Base-by-base conservation (phyloP, 2,113 vertebrate genomes). In the Semicossyphus pulcher region DNA sequence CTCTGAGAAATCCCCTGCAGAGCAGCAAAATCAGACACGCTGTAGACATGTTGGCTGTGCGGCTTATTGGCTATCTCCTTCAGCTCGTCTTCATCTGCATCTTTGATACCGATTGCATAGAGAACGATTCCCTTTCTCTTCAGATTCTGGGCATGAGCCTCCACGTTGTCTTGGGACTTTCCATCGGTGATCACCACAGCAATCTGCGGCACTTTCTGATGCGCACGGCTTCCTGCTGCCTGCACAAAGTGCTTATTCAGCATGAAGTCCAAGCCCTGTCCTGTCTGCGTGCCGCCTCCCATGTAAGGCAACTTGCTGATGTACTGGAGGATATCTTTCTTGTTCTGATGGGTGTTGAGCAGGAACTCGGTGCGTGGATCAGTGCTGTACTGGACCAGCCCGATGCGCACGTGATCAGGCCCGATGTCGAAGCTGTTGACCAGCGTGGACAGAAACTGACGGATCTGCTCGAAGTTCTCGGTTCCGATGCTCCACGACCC, bases 341-440 rank as follows among this genome's bases (percentile, higher is more conserved):
- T 92, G 77, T 87, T 91, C 72, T 79, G 70, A 32, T 91, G 93
- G 54, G 93, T 94, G 77, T 96, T 96, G 85, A 96, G 95, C 81
- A 88, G 91, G 93, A 98, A 97, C 92, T 98, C 96, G 4, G 95
- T 94, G 66, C 90, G 93, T 1, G 95, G 92, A 26, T 76, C 76
- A 89, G 84, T 90, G 92, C 93, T 94, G 95, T 96, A 96, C 91
- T 95, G 96, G 86, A 95, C 94, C 92, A 97, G 81, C 67, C 95
- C 95, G 77, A 97, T 96, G 77, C 64, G 95, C 52, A 97, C 95
- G 52, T 93, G 94, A 56, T 94, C 94, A 0, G 85, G 78, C 41
- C 88, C 88, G 63, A 95, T 89, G 90, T 94, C 95, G 77, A 96
- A 94, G 93, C 93, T 83, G 70, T 93, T 87, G 89, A 97, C 83